These are phyloP conservation scores for Aphelocoma californica DNA, from an alignment of 2,797 vertebrate genomes.

Conservation along the genomic window DNA sequence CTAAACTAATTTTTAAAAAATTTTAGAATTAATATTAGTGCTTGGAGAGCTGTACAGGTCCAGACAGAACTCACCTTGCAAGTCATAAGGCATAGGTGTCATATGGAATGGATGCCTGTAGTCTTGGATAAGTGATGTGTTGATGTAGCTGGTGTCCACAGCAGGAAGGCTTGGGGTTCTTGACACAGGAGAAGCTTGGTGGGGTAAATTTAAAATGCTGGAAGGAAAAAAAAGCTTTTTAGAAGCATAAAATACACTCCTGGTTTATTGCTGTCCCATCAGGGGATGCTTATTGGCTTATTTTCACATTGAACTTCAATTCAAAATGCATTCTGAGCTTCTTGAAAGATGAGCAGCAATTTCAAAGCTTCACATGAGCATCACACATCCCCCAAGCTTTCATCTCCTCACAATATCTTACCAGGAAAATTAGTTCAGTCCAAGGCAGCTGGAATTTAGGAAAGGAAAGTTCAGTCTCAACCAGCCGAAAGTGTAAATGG, in stretches of 20 bases:
- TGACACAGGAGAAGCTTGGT: conserved; percentile 92
- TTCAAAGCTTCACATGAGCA: background rate
- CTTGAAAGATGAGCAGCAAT: background rate
- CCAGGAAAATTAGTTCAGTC: background rate
- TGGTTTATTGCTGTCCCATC: background rate
- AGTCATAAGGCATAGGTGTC: conserved; percentile 87
- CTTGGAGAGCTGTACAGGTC: background rate
- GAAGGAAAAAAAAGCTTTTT: background rate
- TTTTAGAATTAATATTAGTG: background rate
- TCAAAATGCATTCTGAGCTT: accelerated
- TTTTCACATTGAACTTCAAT: background rate
- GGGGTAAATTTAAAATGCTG: conserved; percentile 88
- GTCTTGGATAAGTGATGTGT: conserved; percentile 94
- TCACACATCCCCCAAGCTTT: accelerated
- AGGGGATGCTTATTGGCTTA: background rate
- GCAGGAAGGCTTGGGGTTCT: conserved; percentile 93
- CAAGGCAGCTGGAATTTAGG: background rate
- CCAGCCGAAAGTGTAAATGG: background rate
- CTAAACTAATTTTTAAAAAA: accelerated
- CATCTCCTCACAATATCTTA: background rate
- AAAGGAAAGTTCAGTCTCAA: background rate
- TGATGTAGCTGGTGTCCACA: conserved; percentile 94
- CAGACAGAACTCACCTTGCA: conserved; percentile 82
- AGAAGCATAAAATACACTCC: background rate
- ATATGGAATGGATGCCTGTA: conserved; percentile 95